phyloP scores from a whole-genome alignment of 2,113 vertebrate species.

The Orientallactaga bullata region DNA sequence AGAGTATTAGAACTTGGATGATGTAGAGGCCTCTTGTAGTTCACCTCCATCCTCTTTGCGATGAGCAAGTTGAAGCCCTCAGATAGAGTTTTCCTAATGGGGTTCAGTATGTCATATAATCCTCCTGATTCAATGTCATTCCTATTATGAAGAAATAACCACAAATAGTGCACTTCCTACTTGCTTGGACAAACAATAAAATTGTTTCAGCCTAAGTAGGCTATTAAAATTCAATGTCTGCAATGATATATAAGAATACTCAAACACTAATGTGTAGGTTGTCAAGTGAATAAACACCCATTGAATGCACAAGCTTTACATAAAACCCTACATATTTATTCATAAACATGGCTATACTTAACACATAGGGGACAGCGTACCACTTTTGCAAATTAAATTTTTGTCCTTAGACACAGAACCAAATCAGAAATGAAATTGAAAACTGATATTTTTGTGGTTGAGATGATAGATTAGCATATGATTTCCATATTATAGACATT shows the following conservation, averaged over 20 bases:
- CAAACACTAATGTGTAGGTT: neutral
- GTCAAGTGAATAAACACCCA: neutral
- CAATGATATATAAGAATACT: neutral
- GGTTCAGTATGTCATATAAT: neutral
- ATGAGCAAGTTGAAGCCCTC: neutral
- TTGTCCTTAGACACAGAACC: neutral
- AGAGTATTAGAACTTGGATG: neutral
- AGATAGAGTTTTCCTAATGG: neutral
- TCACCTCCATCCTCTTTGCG: neutral
- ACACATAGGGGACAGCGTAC: neutral
- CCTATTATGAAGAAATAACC: neutral
- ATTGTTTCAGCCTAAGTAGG: neutral
- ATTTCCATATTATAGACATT: neutral
- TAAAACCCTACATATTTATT: neutral
- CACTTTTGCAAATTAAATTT: neutral
- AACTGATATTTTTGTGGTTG: neutral
- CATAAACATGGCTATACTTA: constrained; percentile 12
- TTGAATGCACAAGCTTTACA: neutral
- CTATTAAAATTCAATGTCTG: constrained; percentile 31
- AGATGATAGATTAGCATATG: constrained; percentile 17
- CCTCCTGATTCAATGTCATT: neutral
- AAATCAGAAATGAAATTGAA: constrained; percentile 31
- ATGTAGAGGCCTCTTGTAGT: neutral
- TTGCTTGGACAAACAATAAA: constrained; percentile 40
- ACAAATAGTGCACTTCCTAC: neutral